phyloP scores from a whole-genome alignment of 1,140 invertebrate genomes.

The Ceratitis capitata region DNA sequence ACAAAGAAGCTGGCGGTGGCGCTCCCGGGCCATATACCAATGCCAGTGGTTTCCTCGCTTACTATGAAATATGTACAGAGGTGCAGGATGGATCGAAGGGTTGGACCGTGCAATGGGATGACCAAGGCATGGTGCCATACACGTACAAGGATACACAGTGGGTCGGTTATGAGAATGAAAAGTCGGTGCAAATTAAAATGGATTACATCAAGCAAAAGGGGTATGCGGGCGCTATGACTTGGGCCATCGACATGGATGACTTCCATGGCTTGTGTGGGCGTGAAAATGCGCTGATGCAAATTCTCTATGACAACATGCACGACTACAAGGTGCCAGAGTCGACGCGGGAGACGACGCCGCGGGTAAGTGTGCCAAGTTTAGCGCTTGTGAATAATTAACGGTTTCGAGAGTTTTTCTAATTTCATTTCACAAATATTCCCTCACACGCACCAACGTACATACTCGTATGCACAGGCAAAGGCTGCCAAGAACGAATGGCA shows the following conservation, averaged over 20 bases:
- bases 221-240: constrained; percentile 87
- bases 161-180: constrained; percentile 84
- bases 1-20: constrained; percentile 88
- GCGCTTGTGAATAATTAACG: not conserved
- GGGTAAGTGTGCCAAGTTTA: constrained; percentile 56
- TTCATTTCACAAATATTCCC: not conserved
- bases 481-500: not conserved
- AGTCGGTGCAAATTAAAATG: constrained; percentile 84
- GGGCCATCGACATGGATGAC: constrained; percentile 91
- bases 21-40: constrained; percentile 84
- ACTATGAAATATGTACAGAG: constrained; percentile 89
- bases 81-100: constrained; percentile 73
- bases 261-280: constrained; percentile 81
- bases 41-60: constrained; percentile 85
- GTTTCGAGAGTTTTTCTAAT: not conserved
- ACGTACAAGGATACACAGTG: constrained; percentile 88
- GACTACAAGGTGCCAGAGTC: constrained; percentile 79
- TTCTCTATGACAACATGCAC: constrained; percentile 79
- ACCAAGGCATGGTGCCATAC: constrained; percentile 83
- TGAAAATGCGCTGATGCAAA: constrained; percentile 76
- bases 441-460: too few species aligned
- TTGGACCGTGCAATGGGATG: constrained; percentile 87
- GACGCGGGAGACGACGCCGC: constrained; percentile 73
- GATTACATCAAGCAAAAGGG: constrained; percentile 83
- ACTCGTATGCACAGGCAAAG: too few species aligned